A percentile compares a stretch with the other conserved stretches of the same genome.
Conservation (phyloP, 2,888 invertebrate genomes). For the Athripsodes cinereus region DNA sequence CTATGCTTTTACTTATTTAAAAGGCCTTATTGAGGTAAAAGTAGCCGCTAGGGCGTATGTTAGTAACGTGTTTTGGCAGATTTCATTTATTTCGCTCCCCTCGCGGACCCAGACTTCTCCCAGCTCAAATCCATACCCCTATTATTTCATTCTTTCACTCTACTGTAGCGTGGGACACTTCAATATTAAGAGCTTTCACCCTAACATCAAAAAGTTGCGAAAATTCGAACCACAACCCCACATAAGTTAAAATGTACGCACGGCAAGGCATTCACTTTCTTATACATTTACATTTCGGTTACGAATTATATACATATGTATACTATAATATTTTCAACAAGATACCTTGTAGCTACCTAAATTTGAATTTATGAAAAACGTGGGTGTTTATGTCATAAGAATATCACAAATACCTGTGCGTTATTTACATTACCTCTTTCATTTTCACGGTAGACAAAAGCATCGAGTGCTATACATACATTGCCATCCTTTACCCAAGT, state of each 20-base stretch:
- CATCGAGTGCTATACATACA: no score
- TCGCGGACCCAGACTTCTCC: constrained; percentile 19
- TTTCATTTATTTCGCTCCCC: constrained; percentile 26
- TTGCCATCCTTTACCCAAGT: no score
- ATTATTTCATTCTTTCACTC: constrained; percentile 22
- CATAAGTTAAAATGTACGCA: not conserved
- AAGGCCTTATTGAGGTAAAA: not conserved
- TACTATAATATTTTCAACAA: no score
- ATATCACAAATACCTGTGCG: no score
- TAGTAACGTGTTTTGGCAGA: constrained; percentile 14
- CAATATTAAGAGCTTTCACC: constrained; percentile 26
- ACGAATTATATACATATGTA: no score
- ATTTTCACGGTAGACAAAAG: no score
- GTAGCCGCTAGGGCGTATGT: not conserved
- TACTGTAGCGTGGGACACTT: constrained; percentile 13
- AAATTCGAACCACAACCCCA: constrained; percentile 22
- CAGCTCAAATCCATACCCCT: constrained; percentile 25
- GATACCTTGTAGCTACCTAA: no score
- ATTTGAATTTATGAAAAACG: no score
- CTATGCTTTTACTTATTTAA: not conserved
- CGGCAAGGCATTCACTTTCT: no score
- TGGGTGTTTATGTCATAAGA: no score
- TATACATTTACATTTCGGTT: no score
- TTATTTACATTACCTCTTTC: no score
- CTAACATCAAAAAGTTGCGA: constrained; percentile 5